Percentiles rank a stretch among this genome's conserved stretches.
Evolutionary conservation across 1,140 invertebrate genomes (phyloP).

Genomic region (Drosophila arawakana): DNA sequence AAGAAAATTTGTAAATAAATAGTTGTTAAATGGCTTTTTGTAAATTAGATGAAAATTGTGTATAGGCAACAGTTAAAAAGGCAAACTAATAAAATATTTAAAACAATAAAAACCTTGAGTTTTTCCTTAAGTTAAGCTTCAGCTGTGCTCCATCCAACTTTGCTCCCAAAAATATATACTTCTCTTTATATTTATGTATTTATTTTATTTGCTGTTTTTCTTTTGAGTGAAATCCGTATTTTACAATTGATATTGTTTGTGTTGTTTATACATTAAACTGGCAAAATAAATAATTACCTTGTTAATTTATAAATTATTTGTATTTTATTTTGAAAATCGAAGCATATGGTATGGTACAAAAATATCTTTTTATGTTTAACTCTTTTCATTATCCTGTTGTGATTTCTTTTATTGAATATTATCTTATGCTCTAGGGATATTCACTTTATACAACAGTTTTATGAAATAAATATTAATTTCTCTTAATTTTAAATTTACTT

Average conservation of each 20-base stretch:
- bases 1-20: constrained; percentile 42
- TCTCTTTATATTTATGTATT: constrained; percentile 40
- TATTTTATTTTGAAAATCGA: constrained; percentile 35
- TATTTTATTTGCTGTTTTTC: constrained; percentile 40
- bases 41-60: constrained; percentile 71
- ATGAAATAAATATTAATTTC: constrained; percentile 13
- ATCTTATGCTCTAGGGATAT: constrained; percentile 20
- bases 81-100: constrained; percentile 59
- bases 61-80: constrained; percentile 72
- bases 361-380: constrained; percentile 54
- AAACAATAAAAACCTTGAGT: constrained; percentile 17
- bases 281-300: constrained; percentile 53
- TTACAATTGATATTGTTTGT: constrained; percentile 62
- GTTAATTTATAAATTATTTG: constrained; percentile 26
- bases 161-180: too few relatives aligned
- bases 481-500: constrained; percentile 10
- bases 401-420: constrained; percentile 16
- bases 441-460: constrained; percentile 37
- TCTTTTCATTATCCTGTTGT: constrained; percentile 21
- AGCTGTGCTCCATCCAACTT: too few relatives aligned
- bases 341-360: constrained; percentile 70
- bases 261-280: constrained; percentile 33
- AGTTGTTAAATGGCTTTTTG: constrained; percentile 73
- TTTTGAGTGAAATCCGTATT: constrained; percentile 55
- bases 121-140: too few relatives aligned